Percentiles rank a stretch among this genome's conserved stretches.
Evolutionary conservation across 2,113 vertebrate genomes (phyloP).

Genomic region (Bolborhynchus lineola): DNA sequence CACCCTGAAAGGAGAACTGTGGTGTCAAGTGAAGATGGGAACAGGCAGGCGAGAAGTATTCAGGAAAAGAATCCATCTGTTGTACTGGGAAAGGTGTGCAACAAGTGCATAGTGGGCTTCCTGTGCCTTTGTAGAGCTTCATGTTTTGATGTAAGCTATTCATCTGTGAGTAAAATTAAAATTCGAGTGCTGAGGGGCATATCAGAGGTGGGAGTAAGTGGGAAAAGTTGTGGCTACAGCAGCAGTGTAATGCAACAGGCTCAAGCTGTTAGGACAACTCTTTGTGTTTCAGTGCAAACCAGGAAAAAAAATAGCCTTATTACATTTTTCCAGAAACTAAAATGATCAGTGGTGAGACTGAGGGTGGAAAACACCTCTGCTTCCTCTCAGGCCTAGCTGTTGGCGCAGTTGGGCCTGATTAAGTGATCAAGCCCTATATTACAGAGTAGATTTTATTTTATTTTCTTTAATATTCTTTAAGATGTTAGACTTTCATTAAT

Average conservation of each 20-base stretch:
- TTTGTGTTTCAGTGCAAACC: background rate
- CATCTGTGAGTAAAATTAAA: background rate
- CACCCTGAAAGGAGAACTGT: background rate
- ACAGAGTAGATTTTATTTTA: background rate
- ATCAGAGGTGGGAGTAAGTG: slow-evolving; percentile 10
- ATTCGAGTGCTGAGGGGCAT: background rate
- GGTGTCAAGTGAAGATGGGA: background rate
- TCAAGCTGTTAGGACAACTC: slow-evolving; percentile 7
- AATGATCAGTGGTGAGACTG: background rate
- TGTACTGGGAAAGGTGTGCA: background rate
- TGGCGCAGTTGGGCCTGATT: background rate
- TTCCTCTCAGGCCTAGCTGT: background rate
- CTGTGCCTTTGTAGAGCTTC: background rate
- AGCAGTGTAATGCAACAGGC: background rate
- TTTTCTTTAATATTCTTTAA: background rate
- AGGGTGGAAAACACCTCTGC: background rate
- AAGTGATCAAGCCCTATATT: background rate
- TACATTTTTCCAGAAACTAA: background rate
- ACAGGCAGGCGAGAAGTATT: background rate
- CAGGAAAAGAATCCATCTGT: background rate
- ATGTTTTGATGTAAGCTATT: background rate
- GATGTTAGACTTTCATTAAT: background rate
- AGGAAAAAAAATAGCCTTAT: background rate
- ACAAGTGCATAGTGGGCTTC: background rate
- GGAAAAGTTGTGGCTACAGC: background rate